phyloP scores from a whole-genome alignment of 2,113 vertebrate genomes.

The Rhinoderma darwinii region DNA sequence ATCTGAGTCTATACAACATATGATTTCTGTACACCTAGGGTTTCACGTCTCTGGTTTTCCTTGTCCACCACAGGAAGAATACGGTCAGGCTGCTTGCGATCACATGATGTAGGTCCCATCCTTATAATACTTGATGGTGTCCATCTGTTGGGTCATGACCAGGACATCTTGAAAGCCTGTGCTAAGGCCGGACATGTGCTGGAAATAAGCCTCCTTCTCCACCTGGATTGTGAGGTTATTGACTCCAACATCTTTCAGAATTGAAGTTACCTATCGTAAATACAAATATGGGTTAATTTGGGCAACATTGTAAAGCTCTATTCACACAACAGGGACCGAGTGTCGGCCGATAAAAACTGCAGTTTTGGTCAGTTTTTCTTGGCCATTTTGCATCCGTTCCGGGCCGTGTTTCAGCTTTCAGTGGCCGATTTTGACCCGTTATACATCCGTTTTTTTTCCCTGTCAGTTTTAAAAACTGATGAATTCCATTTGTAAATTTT shows the following conservation, averaged over 20 bases:
- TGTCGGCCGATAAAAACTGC: too few relatives aligned
- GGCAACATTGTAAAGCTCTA: background rate
- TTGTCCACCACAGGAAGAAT: constrained; percentile 61
- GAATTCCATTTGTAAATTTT: too few relatives aligned
- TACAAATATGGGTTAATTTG: background rate
- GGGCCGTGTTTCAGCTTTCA: too few relatives aligned
- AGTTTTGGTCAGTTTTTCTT: too few relatives aligned
- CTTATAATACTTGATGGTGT: constrained; percentile 89
- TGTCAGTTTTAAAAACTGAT: too few relatives aligned
- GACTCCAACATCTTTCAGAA: constrained; percentile 93
- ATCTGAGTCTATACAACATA: constrained; percentile 66
- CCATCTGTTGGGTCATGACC: constrained; percentile 94
- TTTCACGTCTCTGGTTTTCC: constrained; percentile 64
- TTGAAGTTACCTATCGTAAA: constrained; percentile 82
- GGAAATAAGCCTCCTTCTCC: constrained; percentile 98
- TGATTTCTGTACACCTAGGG: constrained; percentile 70
- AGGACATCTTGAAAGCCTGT: constrained; percentile 94
- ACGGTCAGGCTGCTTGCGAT: constrained; percentile 59
- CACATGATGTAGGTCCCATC: constrained; percentile 96
- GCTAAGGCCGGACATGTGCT: constrained; percentile 97
- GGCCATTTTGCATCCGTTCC: too few relatives aligned
- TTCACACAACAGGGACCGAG: too few relatives aligned
- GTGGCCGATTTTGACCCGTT: too few relatives aligned
- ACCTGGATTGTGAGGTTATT: constrained; percentile 96
- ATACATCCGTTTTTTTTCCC: too few relatives aligned